Evolutionary conservation across 2,888 invertebrate species (phyloP), one percentile per base, ranked within the genome.

Genomic region (Candidula unifasciata): DNA sequence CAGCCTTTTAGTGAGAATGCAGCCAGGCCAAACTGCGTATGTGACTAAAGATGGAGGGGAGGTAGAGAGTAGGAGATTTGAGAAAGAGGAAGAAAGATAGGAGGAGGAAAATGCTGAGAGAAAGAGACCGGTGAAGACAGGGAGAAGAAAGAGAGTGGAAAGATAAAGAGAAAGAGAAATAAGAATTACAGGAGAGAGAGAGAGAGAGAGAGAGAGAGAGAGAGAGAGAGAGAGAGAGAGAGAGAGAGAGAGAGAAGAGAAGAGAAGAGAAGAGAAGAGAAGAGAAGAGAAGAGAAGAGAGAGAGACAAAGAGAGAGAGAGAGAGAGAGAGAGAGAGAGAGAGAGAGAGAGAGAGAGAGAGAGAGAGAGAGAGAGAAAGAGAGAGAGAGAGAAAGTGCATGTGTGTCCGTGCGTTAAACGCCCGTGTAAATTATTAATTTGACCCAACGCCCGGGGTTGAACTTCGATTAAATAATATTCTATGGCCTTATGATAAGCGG

Each of bases 331-430:
- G 66, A n/a, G 77, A 18, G 76, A 35, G 27, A 27, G 76, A 35
- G 27, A 13, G 79, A 37, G 60, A 79, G 79, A 60, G 60, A 69
- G 69, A 69, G 78, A 78, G 68, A 68, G 78, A 37, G 83, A 35
- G 79, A 71, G 83, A 71, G 83, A 71, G 2, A 71, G 71, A 52
- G 18, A 71, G 64, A 73, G 74, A 71, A 44, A n/a, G 24, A 71
- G 37, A n/a, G 74, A 54, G 60, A 35, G 60, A 74, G 60, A 73
- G 69, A 74, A 27, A n/a, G n/a, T n/a, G n/a, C n/a, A n/a, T n/a
- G n/a, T n/a, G n/a, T n/a, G n/a, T n/a, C n/a, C n/a, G n/a, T n/a
- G n/a, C n/a, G n/a, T n/a, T n/a, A n/a, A n/a, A n/a, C n/a, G n/a
- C n/a, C n/a, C n/a, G n/a, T n/a, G n/a, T n/a, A n/a, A n/a, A n/a